Evolutionary conservation across 2,797 vertebrate species (phyloP).

Genomic region (Pantherophis alleghaniensis): DNA sequence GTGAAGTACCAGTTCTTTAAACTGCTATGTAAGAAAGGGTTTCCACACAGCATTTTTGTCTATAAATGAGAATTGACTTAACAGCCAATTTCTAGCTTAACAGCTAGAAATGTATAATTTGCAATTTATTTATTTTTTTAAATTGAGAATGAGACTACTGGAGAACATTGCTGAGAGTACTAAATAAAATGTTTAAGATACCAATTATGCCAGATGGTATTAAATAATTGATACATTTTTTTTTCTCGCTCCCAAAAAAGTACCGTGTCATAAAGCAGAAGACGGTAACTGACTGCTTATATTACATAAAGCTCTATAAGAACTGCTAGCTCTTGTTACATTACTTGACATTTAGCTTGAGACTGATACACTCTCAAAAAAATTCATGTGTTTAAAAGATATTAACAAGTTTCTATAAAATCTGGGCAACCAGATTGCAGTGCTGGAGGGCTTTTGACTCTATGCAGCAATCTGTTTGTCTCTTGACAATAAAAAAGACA

Average conservation of each 20-base stretch:
- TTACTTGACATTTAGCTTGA: slow-evolving; percentile 12
- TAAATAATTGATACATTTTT: not conserved
- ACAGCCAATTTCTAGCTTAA: not conserved
- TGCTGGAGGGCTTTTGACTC: slow-evolving; percentile 11
- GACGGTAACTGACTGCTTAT: not conserved
- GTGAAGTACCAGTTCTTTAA: not conserved
- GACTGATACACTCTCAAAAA: not conserved
- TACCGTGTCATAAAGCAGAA: fast-evolving
- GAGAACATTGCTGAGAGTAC: not conserved
- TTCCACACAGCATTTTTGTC: not conserved
- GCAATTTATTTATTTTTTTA: not conserved
- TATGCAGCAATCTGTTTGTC: not conserved
- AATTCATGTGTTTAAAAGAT: not conserved
- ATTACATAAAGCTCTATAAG: not conserved
- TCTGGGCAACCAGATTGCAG: not conserved
- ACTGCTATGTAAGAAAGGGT: not conserved
- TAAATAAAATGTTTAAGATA: not conserved
- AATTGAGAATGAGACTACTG: not conserved
- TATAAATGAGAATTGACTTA: not conserved
- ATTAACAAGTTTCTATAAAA: not conserved
- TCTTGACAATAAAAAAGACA: slow-evolving; percentile 28
- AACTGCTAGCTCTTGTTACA: not conserved
- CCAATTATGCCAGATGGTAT: not conserved
- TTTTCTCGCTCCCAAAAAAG: not conserved
- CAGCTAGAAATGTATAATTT: not conserved